phyloP scores from a whole-genome alignment of 1,140 invertebrate genomes.

The Coenobita brevimanus region DNA sequence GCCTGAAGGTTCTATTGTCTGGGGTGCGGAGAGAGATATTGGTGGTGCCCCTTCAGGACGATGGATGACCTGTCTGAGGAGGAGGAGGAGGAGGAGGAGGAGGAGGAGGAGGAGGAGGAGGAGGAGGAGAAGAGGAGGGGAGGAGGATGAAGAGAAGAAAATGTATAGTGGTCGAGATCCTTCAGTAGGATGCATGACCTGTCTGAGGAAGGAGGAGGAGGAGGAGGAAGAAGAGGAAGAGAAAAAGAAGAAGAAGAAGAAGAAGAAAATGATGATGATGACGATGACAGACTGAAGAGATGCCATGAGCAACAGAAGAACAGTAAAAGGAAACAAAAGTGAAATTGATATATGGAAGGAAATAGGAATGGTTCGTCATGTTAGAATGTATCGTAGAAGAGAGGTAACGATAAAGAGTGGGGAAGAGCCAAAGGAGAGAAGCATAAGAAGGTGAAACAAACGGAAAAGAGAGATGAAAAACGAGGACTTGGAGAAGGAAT shows the following conservation, averaged over 20 bases:
- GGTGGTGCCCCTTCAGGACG: neutral
- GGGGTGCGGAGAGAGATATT: conserved; percentile 21
- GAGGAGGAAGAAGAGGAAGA: too few species aligned
- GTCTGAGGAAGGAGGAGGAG: too few species aligned
- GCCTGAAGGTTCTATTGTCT: conserved; percentile 11
- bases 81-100: neutral
- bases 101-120: neutral
- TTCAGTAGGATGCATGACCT: too few species aligned
- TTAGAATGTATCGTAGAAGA: too few species aligned
- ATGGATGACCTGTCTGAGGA: conserved; percentile 23
- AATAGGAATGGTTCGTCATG: too few species aligned
- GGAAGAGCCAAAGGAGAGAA: too few species aligned
- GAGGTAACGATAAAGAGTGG: too few species aligned
- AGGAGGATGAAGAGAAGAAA: neutral
- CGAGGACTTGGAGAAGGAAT: neutral
- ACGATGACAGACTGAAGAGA: neutral
- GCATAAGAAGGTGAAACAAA: too few species aligned
- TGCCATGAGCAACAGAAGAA: neutral
- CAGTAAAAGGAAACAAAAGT: neutral
- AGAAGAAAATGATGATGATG: neutral
- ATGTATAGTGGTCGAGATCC: too few species aligned
- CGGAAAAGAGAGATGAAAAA: conserved; percentile 3
- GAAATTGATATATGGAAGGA: too few species aligned
- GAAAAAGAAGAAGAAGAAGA: neutral
- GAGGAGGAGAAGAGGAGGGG: neutral